Conservation (phyloP, 2,888 invertebrate species). For the Pegoplata infirma region DNA sequence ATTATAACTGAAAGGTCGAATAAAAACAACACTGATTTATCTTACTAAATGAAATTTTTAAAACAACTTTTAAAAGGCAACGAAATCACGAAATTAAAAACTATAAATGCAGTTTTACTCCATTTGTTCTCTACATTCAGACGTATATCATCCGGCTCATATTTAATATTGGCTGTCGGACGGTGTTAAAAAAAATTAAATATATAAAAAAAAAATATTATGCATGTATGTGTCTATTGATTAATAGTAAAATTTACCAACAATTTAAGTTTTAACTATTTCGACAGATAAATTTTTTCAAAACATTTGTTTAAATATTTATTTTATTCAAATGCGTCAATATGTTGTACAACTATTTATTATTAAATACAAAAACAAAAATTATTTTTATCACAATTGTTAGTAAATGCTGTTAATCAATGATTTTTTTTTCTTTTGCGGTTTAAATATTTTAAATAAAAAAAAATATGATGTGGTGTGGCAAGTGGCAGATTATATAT, state of each 20-base stretch:
- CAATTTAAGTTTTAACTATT: not conserved
- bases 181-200: no score
- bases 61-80: no score
- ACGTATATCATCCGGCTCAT: no score
- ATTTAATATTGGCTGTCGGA: no score
- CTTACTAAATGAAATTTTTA: no score
- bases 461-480: slow-evolving; percentile 63
- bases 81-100: no score
- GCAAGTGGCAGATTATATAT: slow-evolving; percentile 59
- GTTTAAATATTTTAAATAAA: not conserved
- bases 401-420: not conserved
- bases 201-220: no score
- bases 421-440: slow-evolving; percentile 9
- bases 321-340: slow-evolving; percentile 4
- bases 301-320: slow-evolving; percentile 4
- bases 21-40: no score
- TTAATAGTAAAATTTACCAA: slow-evolving; percentile 1
- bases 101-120: no score
- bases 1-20: no score
- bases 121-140: no score
- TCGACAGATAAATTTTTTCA: not conserved
- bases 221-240: slow-evolving; percentile 10
- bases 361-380: not conserved
- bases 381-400: not conserved
- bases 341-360: no score